Percentiles rank a stretch among this genome's conserved stretches.
Conservation (phyloP, 2,797 vertebrate species). For the Taeniopygia guttata region DNA sequence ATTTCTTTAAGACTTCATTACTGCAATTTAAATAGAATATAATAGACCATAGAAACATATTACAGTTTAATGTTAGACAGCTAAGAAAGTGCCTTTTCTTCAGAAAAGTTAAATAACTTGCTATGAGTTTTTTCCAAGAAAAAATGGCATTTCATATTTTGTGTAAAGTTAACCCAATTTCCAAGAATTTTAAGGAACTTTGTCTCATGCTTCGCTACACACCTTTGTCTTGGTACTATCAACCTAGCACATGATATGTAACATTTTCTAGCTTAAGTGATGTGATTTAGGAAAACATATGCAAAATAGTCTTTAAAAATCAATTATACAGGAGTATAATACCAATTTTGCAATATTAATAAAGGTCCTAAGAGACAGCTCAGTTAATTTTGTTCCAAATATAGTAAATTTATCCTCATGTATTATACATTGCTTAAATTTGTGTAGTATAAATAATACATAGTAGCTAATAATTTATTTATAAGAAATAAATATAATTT, state of each 20-base stretch:
- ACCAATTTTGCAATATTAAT: slow-evolving; percentile 75
- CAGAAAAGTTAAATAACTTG: neutral
- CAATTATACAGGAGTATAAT: slow-evolving; percentile 73
- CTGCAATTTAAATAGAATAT: neutral
- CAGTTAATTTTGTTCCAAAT: slow-evolving; percentile 75
- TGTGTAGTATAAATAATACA: slow-evolving; percentile 77
- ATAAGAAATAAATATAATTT: slow-evolving; percentile 69
- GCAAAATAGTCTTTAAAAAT: slow-evolving; percentile 67
- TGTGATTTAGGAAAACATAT: slow-evolving; percentile 61
- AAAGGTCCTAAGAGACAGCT: slow-evolving; percentile 64
- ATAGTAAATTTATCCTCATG: slow-evolving; percentile 74
- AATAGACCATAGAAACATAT: neutral
- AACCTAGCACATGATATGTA: neutral
- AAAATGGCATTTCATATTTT: neutral
- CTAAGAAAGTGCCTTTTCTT: neutral
- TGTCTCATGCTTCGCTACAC: neutral
- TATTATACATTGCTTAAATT: slow-evolving; percentile 77
- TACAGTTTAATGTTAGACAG: neutral
- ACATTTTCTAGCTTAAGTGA: slow-evolving; percentile 34
- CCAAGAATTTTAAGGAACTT: neutral
- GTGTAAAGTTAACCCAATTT: neutral
- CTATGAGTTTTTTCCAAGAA: neutral
- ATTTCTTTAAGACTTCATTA: neutral
- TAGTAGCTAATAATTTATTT: slow-evolving; percentile 70
- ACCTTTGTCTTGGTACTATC: neutral